Percentiles rank a stretch among this genome's conserved stretches.
Evolutionary conservation across 2,797 vertebrate species (phyloP).

Genomic region (Pseudochirops corinnae): DNA sequence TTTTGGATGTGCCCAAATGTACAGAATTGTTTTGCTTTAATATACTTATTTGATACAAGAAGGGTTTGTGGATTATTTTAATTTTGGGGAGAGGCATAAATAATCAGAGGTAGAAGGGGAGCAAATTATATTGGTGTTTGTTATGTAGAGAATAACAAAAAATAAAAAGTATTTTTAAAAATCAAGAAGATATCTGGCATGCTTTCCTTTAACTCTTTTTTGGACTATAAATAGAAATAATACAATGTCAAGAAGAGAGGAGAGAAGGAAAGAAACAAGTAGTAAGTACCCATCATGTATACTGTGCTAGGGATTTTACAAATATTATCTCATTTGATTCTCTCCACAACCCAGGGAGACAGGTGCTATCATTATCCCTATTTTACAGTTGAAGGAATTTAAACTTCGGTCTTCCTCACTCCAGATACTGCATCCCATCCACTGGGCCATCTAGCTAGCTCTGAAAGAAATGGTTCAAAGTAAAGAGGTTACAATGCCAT

Average conservation of each 20-base stretch:
- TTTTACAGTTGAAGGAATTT: not conserved
- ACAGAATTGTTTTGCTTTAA: not conserved
- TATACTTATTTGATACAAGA: not conserved
- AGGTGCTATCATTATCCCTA: not conserved
- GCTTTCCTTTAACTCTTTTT: slow-evolving; percentile 36
- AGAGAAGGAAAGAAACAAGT: not conserved
- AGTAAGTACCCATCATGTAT: not conserved
- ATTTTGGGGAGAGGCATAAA: not conserved
- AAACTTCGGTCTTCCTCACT: not conserved
- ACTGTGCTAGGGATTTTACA: not conserved
- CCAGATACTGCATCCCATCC: not conserved
- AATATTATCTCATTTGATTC: not conserved
- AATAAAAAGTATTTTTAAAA: not conserved
- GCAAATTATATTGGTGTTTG: not conserved
- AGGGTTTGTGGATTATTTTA: not conserved
- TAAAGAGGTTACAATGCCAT: not conserved
- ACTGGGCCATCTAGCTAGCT: not conserved
- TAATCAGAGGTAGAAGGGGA: not conserved
- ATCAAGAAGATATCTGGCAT: slow-evolving; percentile 9
- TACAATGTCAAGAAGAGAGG: not conserved
- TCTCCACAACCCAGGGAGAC: not conserved
- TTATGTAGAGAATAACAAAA: not conserved
- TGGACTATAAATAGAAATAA: not conserved
- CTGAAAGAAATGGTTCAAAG: not conserved
- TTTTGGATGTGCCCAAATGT: not conserved